Evolutionary conservation across 1,140 invertebrate genomes (phyloP), one percentile per base, ranked within the genome.

Genomic region (Tetramorium alpestre): DNA sequence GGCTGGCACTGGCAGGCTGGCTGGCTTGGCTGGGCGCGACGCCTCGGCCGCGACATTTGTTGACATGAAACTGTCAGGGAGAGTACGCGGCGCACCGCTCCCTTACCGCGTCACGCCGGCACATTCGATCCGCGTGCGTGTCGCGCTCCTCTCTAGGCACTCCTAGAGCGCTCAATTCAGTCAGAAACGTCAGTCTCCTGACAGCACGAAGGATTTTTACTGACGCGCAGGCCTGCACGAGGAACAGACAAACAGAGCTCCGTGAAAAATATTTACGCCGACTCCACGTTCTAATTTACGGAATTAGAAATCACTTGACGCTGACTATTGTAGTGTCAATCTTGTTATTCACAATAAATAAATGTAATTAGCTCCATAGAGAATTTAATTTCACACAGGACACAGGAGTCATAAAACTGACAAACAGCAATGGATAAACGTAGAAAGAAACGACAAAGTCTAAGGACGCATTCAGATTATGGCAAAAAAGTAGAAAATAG

Each of bases 61-160:
- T 93, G 92, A 94, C 92, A 92, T 92, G 86, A 93, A 94, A 93
- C 93, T 94, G 93, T 93, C 93, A 94, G 82, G 54, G 69, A 82
- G 82, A 90, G 64, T 90, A 91, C 82, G 65, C 88, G 33, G 33
- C 33, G 73, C 62, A 73, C 86, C 77, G 47, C 77, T 81, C 77
- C 77, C 77, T 81, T 38, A 49, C 64, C 44, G 77, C 77, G 28
- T 28, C 47, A 51, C 49, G 47, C 65, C 64, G 77, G 67, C 28
- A 47, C 28, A 72, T 72, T 58, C 67, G 25, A 73, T 72, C 51
- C 51, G 67, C 47, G 80, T 82, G 78, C 47, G 64, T 81, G 38
- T 69, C 41, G 64, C 49, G 65, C 38, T 44, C 22, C 28, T 28
- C 56, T 60, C 54, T 80, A 81, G 64, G 49, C 64, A 64, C 47